These are phyloP conservation scores for Gorsachius magnificus DNA, from an alignment of 2,797 vertebrate species.

Conservation along the genomic window DNA sequence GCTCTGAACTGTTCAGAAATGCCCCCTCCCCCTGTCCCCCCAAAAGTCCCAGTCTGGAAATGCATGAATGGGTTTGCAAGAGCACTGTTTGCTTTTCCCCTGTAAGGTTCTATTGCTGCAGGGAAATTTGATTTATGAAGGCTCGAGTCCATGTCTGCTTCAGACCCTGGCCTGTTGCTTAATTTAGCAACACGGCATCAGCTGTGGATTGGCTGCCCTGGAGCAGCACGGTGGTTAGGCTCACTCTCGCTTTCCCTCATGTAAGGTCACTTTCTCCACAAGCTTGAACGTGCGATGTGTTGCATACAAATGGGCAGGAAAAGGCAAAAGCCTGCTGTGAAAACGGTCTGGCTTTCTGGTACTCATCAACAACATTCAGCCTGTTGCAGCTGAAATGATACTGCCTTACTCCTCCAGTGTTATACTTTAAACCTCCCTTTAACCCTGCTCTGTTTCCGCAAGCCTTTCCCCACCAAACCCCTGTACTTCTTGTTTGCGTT, in stretches of 20 bases:
- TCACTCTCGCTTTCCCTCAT: slow-evolving; percentile 10
- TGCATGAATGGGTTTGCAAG: slow-evolving; percentile 51
- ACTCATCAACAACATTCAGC: neutral
- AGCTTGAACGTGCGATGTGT: neutral
- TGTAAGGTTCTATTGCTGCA: slow-evolving; percentile 35
- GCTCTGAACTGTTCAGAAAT: slow-evolving; percentile 4
- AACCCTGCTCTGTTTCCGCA: neutral
- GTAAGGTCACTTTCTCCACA: slow-evolving; percentile 55
- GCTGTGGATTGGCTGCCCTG: slow-evolving; percentile 56
- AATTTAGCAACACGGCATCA: slow-evolving; percentile 52
- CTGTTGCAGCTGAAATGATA: neutral
- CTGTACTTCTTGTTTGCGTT: neutral
- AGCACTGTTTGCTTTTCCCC: slow-evolving; percentile 36
- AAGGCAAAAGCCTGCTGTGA: slow-evolving; percentile 23
- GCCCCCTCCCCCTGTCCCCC: neutral
- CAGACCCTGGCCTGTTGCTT: slow-evolving; percentile 54
- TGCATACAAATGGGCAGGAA: slow-evolving; percentile 55
- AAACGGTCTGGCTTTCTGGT: slow-evolving; percentile 1
- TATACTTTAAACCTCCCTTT: neutral
- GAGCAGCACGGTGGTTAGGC: slow-evolving; percentile 36
- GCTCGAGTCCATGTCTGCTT: slow-evolving; percentile 45
- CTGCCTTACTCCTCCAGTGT: neutral
- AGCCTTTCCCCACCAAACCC: neutral
- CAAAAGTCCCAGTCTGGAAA: neutral
- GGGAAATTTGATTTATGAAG: slow-evolving; percentile 70